Evolutionary conservation across 1,140 invertebrate genomes (phyloP).

Genomic region (Colletes latitarsis): DNA sequence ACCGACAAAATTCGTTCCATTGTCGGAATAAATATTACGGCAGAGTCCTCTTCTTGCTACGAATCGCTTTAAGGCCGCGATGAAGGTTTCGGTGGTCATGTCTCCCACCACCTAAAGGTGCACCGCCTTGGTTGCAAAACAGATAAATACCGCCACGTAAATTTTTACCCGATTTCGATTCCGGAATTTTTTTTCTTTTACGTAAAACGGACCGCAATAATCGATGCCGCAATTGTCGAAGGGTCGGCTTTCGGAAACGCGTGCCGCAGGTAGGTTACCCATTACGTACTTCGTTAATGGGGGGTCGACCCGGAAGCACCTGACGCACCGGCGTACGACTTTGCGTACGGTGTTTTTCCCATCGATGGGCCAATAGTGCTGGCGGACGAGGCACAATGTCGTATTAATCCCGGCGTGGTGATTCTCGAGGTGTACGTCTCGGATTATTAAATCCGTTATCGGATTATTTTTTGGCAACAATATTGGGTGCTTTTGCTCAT

Average conservation of each 20-base stretch:
- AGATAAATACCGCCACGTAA: background rate
- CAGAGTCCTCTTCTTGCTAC: slow-evolving; percentile 62
- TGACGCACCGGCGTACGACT: background rate
- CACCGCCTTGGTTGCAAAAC: background rate
- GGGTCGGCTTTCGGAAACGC: no score
- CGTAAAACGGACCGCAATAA: background rate
- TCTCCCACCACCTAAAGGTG: slow-evolving; percentile 4
- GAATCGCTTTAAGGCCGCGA: slow-evolving; percentile 70
- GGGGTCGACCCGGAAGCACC: no score
- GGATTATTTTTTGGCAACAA: no score
- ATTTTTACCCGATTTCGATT: slow-evolving; percentile 1
- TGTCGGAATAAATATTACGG: slow-evolving; percentile 65
- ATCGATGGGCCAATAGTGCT: no score
- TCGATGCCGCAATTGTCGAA: no score
- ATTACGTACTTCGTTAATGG: no score
- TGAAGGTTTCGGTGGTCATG: slow-evolving; percentile 43
- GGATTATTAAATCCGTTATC: no score
- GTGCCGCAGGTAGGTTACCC: no score
- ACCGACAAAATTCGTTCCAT: slow-evolving; percentile 74
- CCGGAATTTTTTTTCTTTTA: background rate
- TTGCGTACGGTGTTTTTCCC: background rate
- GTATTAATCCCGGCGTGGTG: no score
- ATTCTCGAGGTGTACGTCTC: no score
- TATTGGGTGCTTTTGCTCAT: no score
- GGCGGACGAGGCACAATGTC: no score